Evolutionary conservation across 2,797 vertebrate species (phyloP).

Genomic region (Anisognathus igniventris): DNA sequence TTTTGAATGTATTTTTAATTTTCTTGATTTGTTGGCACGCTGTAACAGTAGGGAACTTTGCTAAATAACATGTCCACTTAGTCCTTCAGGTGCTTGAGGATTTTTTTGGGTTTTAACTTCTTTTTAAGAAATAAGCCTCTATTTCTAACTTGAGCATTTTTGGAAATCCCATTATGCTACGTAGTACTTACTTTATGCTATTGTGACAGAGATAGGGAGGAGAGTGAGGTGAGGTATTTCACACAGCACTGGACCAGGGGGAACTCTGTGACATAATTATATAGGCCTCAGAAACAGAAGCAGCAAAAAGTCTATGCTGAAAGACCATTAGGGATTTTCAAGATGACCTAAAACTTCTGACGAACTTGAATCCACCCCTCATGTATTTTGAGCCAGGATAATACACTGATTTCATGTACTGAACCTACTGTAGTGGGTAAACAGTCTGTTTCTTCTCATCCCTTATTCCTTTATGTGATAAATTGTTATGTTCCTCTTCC

Average conservation of each 20-base stretch:
- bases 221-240: neutral
- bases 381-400: neutral
- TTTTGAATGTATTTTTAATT: neutral
- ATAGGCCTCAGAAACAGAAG: neutral
- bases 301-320: neutral
- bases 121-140: neutral
- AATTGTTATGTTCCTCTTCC: neutral
- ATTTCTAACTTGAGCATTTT: neutral
- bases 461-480: neutral
- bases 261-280: neutral
- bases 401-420: neutral
- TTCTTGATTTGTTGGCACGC: neutral
- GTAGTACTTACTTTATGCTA: no score
- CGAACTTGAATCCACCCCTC: neutral
- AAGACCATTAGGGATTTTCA: neutral
- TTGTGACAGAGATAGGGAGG: neutral
- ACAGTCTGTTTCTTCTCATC: neutral
- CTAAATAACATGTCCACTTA: neutral
- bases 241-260: neutral
- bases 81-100: neutral
- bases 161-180: neutral
- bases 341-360: neutral
- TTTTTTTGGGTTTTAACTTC: neutral
- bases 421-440: neutral
- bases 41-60: neutral